Base-by-base conservation (phyloP, 2,888 invertebrate species). In the Drosophila incognita region DNA sequence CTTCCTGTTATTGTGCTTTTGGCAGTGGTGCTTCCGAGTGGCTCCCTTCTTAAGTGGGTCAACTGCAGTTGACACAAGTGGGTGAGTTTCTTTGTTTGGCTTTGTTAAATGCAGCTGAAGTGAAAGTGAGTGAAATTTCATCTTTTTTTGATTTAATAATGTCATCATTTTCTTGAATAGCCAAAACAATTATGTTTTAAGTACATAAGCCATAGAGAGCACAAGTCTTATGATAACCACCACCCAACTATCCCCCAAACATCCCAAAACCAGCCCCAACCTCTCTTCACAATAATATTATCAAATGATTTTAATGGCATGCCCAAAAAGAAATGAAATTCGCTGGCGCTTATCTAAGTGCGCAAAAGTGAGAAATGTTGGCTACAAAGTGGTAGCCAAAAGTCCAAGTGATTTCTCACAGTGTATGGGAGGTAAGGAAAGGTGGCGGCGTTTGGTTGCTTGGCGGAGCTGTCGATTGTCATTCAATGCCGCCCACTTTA, bases 271-370 rank as follows among this genome's bases (percentile, higher is more conserved):
- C 56, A 27, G 42, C 53, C 48, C 21, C 42, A 29, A 11, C 48
- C 57, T 11, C n/a, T 27, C 13, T 27, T 38, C 11, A 58, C 33
- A 59, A 66, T 68, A 72, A 69, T 75, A 76, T 83, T 83, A 82
- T 84, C 75, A 70, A 77, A 71, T 67, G 42, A 57, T 66, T 70
- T 60, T 68, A 68, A 79, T 84, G 87, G 68, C 65, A 75, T 73
- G 58, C 76, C 77, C 31, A 73, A 75, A 69, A 27, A 13, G n/a
- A 57, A 71, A 54, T 49, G 4, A 36, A 38, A 36, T 4, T 27
- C 38, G 40, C 31, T 36, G 21, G 46, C 27, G 77, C 83, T 86
- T 88, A 86, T 88, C 86, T 81, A 83, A 86, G 63, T 85, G 81
- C 88, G 87, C 87, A 85, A 71, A 77, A 70, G 66, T 70, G 65